Conservation (phyloP, 2,888 invertebrate species). For the Plagiodera versicolora region DNA sequence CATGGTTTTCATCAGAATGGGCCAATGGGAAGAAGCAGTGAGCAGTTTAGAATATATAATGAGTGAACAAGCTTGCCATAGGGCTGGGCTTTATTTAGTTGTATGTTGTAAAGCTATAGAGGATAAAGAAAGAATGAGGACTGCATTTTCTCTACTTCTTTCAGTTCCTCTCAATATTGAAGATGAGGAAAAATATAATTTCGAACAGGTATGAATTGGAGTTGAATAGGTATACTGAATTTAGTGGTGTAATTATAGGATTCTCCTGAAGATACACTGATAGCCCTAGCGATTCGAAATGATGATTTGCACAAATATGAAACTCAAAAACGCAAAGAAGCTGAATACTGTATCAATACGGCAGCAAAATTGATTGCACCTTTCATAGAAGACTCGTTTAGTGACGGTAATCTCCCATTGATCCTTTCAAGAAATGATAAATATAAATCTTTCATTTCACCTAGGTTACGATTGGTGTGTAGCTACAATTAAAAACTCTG, state of each 20-base stretch:
- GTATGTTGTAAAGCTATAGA: slow-evolving; percentile 86
- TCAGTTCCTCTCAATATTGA: slow-evolving; percentile 84
- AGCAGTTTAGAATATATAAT: slow-evolving; percentile 97
- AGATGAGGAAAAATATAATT: slow-evolving; percentile 73
- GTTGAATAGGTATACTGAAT: not conserved
- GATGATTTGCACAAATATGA: slow-evolving; percentile 77
- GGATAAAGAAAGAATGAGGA: slow-evolving; percentile 91
- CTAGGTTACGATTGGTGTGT: slow-evolving; percentile 82
- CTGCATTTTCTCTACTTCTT: slow-evolving; percentile 85
- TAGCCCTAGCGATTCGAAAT: slow-evolving; percentile 70
- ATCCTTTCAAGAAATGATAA: not conserved
- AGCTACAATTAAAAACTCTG: slow-evolving; percentile 89
- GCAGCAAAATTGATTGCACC: slow-evolving; percentile 89
- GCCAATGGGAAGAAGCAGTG: slow-evolving; percentile 94
- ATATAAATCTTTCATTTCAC: not conserved
- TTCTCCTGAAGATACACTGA: slow-evolving; percentile 51
- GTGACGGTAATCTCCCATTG: slow-evolving; percentile 59
- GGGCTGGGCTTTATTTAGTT: slow-evolving; percentile 82
- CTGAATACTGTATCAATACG: slow-evolving; percentile 80
- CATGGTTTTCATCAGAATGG: slow-evolving; percentile 91
- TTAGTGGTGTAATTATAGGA: slow-evolving; percentile 40
- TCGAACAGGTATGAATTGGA: slow-evolving; percentile 54
- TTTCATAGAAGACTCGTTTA: slow-evolving; percentile 71
- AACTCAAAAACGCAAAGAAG: slow-evolving; percentile 69
- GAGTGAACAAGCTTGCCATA: slow-evolving; percentile 85